These are phyloP conservation scores for Drosophila nigritarsus DNA, from an alignment of 2,888 invertebrate species.

Conservation along the genomic window DNA sequence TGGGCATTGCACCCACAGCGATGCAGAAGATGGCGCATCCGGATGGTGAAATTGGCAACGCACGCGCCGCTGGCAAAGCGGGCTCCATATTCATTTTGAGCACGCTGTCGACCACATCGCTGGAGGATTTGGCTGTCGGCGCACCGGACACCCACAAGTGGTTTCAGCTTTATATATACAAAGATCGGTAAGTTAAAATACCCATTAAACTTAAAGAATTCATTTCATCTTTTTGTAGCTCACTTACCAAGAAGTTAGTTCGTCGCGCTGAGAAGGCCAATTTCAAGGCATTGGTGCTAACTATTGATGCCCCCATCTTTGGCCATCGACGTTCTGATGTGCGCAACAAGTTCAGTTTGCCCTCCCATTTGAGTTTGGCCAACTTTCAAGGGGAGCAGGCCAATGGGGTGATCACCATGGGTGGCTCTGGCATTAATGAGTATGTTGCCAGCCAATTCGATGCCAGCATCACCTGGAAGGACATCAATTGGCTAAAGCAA, in stretches of 20 bases:
- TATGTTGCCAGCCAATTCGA: constrained; percentile 93
- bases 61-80: constrained; percentile 91
- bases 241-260: constrained; percentile 90
- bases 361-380: constrained; percentile 92
- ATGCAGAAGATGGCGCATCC: constrained; percentile 97
- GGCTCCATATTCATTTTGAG: constrained; percentile 93
- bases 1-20: constrained; percentile 94
- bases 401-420: constrained; percentile 72
- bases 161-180: constrained; percentile 97
- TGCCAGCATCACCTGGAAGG: constrained; percentile 93
- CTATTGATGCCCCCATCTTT: constrained; percentile 95
- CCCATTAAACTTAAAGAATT: not conserved
- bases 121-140: constrained; percentile 93
- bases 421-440: constrained; percentile 90
- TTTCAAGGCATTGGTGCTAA: constrained; percentile 94
- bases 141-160: constrained; percentile 93
- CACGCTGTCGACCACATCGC: constrained; percentile 93
- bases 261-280: constrained; percentile 92
- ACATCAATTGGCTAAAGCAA: constrained; percentile 93
- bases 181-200: constrained; percentile 87
- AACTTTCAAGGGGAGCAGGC: constrained; percentile 89
- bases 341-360: constrained; percentile 93
- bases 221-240: constrained; percentile 82
- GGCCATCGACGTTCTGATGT: constrained; percentile 93
- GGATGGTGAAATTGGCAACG: constrained; percentile 94